A percentile compares a stretch with the other conserved stretches of the same genome.
Evolutionary conservation across 2,113 vertebrate species (phyloP).

Genomic region (Peromyscus maniculatus): DNA sequence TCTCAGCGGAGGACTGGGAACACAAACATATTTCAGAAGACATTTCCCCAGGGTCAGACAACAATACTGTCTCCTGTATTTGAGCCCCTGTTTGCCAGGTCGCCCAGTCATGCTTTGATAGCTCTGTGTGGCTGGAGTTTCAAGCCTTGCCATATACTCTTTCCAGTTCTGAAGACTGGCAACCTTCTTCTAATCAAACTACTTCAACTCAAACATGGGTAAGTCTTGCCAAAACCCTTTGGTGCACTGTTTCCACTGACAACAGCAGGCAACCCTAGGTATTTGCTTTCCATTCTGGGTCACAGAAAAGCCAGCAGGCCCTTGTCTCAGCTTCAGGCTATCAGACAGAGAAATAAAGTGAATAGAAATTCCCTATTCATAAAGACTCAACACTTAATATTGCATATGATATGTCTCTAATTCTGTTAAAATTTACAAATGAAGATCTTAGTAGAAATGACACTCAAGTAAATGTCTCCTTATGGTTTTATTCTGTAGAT

Average conservation of each 20-base stretch:
- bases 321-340: background rate
- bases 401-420: background rate
- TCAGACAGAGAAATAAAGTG: background rate
- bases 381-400: background rate
- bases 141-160: background rate
- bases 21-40: background rate
- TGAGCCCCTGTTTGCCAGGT: background rate
- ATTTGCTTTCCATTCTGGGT: background rate
- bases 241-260: rapidly evolving
- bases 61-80: background rate
- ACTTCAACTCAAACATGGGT: background rate
- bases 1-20: constrained; percentile 1
- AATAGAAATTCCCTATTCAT: background rate
- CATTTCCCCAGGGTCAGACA: background rate
- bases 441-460: background rate
- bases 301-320: background rate
- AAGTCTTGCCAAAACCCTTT: background rate
- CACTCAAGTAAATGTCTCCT: background rate
- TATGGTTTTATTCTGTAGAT: background rate
- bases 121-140: background rate
- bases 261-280: rapidly evolving
- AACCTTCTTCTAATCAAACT: background rate
- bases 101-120: background rate
- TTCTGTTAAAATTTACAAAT: constrained; percentile 17
- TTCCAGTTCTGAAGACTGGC: too few species aligned